Conservation (phyloP, 2,113 vertebrate species). For the Anolis carolinensis region DNA sequence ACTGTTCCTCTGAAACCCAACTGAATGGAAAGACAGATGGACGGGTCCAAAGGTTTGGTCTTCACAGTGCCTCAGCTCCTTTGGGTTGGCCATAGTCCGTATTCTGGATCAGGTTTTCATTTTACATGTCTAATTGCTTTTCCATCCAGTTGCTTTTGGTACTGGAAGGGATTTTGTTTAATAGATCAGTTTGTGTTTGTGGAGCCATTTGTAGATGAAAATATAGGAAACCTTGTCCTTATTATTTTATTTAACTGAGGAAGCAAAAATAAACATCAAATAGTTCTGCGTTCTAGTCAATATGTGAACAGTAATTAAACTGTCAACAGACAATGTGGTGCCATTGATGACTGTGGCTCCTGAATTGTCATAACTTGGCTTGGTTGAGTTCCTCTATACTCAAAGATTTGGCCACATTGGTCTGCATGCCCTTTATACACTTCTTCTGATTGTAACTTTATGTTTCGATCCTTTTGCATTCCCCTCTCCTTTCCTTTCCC, state of each 20-base stretch:
- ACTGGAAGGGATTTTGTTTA: constrained; percentile 30
- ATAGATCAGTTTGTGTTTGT: constrained; percentile 30
- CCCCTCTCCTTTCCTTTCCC: background rate
- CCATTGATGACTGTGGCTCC: background rate
- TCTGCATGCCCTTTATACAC: background rate
- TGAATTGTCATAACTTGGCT: background rate
- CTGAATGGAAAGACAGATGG: background rate
- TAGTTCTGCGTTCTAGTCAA: background rate
- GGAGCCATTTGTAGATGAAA: constrained; percentile 19
- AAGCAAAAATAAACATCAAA: constrained; percentile 21
- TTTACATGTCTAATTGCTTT: background rate
- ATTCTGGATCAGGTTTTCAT: background rate
- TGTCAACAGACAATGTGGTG: background rate
- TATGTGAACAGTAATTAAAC: background rate
- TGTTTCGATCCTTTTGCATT: background rate
- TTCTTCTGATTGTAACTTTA: background rate
- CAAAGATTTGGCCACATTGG: background rate
- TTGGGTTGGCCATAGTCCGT: background rate
- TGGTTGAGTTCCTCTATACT: background rate
- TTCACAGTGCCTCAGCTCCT: background rate
- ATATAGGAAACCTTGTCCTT: constrained; percentile 6
- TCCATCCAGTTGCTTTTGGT: constrained; percentile 18
- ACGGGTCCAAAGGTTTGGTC: background rate
- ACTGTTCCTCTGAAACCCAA: background rate
- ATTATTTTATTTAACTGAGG: background rate